Evolutionary conservation across 2,888 invertebrate species (phyloP), one percentile per base, ranked within the genome.

Genomic region (Dasysyrphus tricinctus): DNA sequence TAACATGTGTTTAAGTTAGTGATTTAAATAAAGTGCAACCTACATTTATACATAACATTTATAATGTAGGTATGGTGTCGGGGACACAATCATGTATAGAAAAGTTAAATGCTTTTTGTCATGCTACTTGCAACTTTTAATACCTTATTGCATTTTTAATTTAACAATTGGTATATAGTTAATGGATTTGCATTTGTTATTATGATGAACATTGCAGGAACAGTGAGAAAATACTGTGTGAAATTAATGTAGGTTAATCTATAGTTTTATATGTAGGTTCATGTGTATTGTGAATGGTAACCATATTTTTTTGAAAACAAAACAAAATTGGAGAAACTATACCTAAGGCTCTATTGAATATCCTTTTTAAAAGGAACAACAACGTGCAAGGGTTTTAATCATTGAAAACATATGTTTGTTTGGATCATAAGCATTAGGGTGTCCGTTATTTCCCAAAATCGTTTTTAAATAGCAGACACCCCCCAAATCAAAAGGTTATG

Each of bases 41-140:
- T 42, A 14, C 42, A 1, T 42, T 5, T 42, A 5, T 14, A 14
- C 24, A 24, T 11, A n/a, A 8, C 11, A 14, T 14, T 7, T 3
- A 8, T 9, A 37, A 37, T 8, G 32, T 42, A 14, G 11, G 3
- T 39, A 14, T 14, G 3, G 3, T 42, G 42, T 42, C 14, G 14
- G 42, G 42, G 14, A 5, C 14, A 42, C 0, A 42, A 42, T 42
- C 14, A 14, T 14, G 42, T 14, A 9, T 8, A 34, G 32, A n/a
- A n/a, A 37, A 57, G 19, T 59, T 59, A 69, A 77, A 69, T 77
- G 59, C 29, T 59, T 77, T 59, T 49, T 39, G 77, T 42, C 77
- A 77, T 77, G 77, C 59, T 5, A 61, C 49, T 51, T 47, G 69
- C 57, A 57, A 39, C 29, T 67, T 76, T 47, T 42, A 57, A 57